Evolutionary conservation across 1,140 invertebrate genomes (phyloP).

Genomic region (Drosophila rufa): DNA sequence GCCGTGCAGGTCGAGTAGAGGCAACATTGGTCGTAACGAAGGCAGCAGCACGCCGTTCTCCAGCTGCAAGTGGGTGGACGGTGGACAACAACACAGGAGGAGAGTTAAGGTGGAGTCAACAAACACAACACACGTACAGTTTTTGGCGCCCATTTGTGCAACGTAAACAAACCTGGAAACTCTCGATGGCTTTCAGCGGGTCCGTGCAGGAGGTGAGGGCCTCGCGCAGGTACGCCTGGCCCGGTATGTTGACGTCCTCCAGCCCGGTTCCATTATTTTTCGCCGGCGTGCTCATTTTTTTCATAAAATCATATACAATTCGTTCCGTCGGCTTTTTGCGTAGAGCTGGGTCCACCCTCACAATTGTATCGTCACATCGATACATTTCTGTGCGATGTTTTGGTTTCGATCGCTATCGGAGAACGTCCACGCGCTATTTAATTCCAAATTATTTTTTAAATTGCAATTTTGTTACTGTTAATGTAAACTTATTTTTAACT

Average conservation of each 20-base stretch:
- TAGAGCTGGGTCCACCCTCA: not conserved
- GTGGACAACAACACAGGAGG: not conserved
- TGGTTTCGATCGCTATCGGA: too few species aligned
- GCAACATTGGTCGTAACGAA: conserved; percentile 96
- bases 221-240: conserved; percentile 94
- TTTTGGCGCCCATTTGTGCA: conserved; percentile 58
- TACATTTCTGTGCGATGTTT: not conserved
- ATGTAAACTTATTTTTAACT: too few species aligned
- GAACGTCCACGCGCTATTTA: too few species aligned
- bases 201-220: conserved; percentile 98
- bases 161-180: conserved; percentile 92
- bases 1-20: conserved; percentile 96
- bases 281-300: conserved; percentile 65
- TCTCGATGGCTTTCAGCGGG: conserved; percentile 97
- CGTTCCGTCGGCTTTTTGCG: conserved; percentile 20
- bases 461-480: too few species aligned
- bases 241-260: conserved; percentile 96
- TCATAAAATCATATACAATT: conserved; percentile 26
- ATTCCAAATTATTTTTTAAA: too few species aligned
- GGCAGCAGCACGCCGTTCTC: conserved; percentile 98
- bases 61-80: conserved; percentile 86
- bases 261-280: conserved; percentile 86
- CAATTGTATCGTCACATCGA: not conserved
- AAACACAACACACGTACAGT: conserved; percentile 16
- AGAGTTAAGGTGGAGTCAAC: not conserved